These are phyloP conservation scores for Oxyruncus cristatus DNA, from an alignment of 2,113 vertebrate genomes.

Conservation along the genomic window DNA sequence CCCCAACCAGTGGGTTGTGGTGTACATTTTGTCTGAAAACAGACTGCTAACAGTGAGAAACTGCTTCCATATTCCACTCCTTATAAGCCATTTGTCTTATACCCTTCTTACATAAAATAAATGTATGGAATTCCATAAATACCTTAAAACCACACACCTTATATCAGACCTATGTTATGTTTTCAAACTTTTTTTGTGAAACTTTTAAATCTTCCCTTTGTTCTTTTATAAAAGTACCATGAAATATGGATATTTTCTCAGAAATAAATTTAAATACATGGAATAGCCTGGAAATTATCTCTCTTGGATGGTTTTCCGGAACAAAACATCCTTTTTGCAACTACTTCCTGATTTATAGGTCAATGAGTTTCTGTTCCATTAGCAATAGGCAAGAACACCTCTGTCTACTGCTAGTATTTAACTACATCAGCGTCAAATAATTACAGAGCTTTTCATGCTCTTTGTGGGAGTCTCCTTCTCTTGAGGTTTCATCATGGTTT, in stretches of 20 bases:
- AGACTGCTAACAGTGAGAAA: background rate
- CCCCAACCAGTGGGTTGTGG: rapidly evolving
- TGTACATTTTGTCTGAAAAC: background rate
- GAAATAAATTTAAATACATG: background rate
- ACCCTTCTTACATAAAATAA: background rate
- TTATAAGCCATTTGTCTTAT: background rate
- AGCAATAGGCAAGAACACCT: background rate
- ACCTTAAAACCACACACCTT: background rate
- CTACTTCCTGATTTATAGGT: background rate
- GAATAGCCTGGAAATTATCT: background rate
- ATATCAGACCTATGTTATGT: background rate
- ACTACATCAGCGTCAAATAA: background rate
- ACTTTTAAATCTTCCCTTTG: background rate
- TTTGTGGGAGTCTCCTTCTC: background rate
- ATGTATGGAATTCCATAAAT: background rate
- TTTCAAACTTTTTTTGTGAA: background rate
- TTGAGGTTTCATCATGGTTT: background rate
- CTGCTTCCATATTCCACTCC: background rate
- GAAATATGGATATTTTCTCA: background rate
- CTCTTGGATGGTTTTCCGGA: background rate
- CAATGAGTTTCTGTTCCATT: background rate
- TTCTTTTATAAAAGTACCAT: background rate
- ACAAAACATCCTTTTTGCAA: background rate
- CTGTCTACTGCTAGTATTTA: background rate
- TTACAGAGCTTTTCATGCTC: background rate